phyloP scores from a whole-genome alignment of 2,113 vertebrate species.

The Oophaga pumilio region DNA sequence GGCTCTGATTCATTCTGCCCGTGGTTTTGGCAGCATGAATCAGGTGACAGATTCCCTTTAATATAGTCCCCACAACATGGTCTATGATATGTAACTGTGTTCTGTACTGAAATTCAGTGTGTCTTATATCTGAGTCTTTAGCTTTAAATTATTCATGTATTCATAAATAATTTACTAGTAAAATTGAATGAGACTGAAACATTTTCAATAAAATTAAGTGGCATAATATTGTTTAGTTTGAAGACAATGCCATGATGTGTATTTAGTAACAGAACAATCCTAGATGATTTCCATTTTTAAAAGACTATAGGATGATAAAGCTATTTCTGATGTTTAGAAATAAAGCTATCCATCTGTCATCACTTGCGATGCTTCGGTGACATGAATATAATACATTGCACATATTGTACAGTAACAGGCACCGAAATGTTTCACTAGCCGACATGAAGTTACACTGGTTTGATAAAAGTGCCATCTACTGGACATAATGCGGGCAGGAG shows the following conservation, averaged over 20 bases:
- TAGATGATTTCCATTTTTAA: background rate
- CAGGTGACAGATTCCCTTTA: background rate
- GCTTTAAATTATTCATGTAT: background rate
- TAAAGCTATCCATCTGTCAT: background rate
- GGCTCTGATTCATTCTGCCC: too few relatives aligned
- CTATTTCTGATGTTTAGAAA: background rate
- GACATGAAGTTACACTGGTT: constrained; percentile 44
- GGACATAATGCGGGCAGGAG: background rate
- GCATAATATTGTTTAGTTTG: background rate
- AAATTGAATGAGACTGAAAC: background rate
- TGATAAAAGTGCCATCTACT: constrained; percentile 63
- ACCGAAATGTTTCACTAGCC: constrained; percentile 28
- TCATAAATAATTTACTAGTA: background rate
- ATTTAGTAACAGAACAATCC: background rate
- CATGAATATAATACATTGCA: background rate
- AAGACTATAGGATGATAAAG: background rate
- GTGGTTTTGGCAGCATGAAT: too few relatives aligned
- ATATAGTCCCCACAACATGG: background rate
- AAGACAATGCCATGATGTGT: background rate
- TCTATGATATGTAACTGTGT: background rate
- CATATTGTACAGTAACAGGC: background rate
- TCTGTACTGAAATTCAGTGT: background rate
- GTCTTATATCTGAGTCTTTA: background rate
- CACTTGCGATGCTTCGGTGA: background rate
- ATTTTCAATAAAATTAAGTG: background rate